A percentile compares a stretch with the other conserved stretches of the same genome.
Evolutionary conservation across 2,113 vertebrate species (phyloP).

Genomic region (Thinocorus orbignyianus): DNA sequence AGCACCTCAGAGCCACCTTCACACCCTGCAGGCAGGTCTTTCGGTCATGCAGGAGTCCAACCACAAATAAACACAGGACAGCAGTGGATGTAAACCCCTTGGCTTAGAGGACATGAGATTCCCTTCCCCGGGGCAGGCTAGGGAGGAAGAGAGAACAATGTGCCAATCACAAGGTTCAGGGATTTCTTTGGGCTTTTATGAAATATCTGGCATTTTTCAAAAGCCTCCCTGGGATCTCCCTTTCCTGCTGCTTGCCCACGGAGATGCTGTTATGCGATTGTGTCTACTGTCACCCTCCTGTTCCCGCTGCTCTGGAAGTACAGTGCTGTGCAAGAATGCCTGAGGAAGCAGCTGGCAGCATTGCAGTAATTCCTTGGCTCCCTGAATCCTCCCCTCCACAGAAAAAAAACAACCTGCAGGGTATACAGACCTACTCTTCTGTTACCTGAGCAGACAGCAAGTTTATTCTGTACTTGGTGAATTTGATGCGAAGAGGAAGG

Average conservation of each 20-base stretch:
- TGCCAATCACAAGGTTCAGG: neutral
- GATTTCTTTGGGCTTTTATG: neutral
- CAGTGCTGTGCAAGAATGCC: neutral
- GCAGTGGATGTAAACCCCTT: neutral
- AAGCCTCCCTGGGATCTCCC: neutral
- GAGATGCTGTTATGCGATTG: neutral
- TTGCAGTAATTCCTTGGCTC: conserved; percentile 14
- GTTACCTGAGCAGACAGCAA: neutral
- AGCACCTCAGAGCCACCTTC: neutral
- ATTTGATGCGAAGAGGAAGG: neutral
- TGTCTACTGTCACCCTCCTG: neutral
- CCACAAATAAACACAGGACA: neutral
- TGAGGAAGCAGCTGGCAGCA: conserved; percentile 10
- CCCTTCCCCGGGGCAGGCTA: rapidly evolving
- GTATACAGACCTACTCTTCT: neutral
- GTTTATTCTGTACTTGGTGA: neutral
- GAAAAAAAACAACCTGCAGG: neutral
- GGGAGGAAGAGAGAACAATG: neutral
- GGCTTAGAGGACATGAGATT: neutral
- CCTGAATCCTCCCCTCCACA: neutral
- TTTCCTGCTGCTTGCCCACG: neutral
- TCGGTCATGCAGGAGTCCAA: neutral
- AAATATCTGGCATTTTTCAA: neutral
- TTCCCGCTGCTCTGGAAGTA: neutral
- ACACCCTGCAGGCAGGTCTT: neutral